Evolutionary conservation across 2,888 invertebrate species (phyloP).

Genomic region (Tineola bisselliella): DNA sequence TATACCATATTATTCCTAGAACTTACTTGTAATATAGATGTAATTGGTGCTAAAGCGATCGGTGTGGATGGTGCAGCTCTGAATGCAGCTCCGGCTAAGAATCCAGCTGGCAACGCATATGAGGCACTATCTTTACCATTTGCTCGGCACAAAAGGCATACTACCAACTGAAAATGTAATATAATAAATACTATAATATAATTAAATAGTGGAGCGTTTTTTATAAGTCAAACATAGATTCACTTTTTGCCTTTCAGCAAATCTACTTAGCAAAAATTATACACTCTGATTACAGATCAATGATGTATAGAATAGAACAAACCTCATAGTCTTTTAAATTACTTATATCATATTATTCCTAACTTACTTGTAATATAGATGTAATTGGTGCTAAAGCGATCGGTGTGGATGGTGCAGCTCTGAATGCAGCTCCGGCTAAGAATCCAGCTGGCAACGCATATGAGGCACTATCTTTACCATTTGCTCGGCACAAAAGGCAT

Average conservation of each 20-base stretch:
- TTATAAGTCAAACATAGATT: no score
- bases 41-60: constrained; percentile 58
- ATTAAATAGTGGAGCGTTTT: no score
- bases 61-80: constrained; percentile 62
- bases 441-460: constrained; percentile 65
- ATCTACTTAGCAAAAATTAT: no score
- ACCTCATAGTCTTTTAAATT: no score
- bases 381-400: constrained; percentile 61
- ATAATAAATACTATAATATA: no score
- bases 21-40: constrained; percentile 61
- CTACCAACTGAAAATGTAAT: constrained; percentile 49
- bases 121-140: constrained; percentile 49
- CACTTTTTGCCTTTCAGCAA: no score
- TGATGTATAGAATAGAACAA: no score
- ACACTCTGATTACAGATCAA: no score
- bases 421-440: constrained; percentile 60
- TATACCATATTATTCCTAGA: background rate
- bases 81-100: constrained; percentile 63
- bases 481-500: constrained; percentile 47
- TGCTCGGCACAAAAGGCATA: constrained; percentile 50
- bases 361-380: constrained; percentile 57
- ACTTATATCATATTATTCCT: background rate
- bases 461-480: constrained; percentile 48
- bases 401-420: constrained; percentile 62
- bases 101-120: constrained; percentile 62